These are phyloP conservation scores for Rhogogaster chlorosoma DNA, from an alignment of 2,888 invertebrate species.

Conservation along the genomic window DNA sequence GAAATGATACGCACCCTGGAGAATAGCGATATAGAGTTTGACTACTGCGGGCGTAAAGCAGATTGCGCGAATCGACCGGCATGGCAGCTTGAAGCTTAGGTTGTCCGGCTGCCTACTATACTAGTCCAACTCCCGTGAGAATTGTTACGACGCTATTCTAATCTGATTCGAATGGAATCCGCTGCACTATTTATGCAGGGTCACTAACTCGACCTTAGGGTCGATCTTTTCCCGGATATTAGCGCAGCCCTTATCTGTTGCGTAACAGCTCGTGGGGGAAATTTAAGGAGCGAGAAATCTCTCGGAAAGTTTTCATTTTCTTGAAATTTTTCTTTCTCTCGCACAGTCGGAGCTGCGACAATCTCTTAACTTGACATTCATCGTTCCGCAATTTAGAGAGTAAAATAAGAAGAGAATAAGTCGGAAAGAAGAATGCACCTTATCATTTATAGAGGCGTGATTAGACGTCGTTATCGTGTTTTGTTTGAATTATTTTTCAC, in stretches of 20 bases:
- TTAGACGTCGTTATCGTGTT: not conserved
- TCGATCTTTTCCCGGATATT: not conserved
- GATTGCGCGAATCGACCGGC: constrained; percentile 44
- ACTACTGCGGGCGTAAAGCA: constrained; percentile 41
- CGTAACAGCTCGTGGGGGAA: constrained; percentile 15
- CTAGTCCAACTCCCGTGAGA: not conserved
- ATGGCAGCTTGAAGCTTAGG: constrained; percentile 1
- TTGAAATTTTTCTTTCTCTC: constrained; percentile 18
- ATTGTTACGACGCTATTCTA: constrained; percentile 13
- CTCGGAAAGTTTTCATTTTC: not conserved
- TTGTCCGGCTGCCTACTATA: not conserved
- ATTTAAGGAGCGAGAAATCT: not conserved
- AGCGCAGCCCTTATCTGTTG: constrained; percentile 12
- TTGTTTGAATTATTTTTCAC: not conserved
- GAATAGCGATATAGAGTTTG: constrained; percentile 29
- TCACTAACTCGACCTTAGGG: constrained; percentile 33
- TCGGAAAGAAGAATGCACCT: not conserved
- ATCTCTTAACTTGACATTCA: not conserved
- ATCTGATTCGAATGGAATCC: constrained; percentile 28
- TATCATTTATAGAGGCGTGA: not conserved
- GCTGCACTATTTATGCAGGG: constrained; percentile 35
- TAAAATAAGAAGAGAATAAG: not conserved
- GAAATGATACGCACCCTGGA: constrained; percentile 39
- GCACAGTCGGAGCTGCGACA: not conserved
- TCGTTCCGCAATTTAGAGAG: not conserved